A percentile compares a stretch with the other conserved stretches of the same genome.
Evolutionary conservation across 1,140 invertebrate genomes (phyloP).

Genomic region (Paraescarpia echinospica): DNA sequence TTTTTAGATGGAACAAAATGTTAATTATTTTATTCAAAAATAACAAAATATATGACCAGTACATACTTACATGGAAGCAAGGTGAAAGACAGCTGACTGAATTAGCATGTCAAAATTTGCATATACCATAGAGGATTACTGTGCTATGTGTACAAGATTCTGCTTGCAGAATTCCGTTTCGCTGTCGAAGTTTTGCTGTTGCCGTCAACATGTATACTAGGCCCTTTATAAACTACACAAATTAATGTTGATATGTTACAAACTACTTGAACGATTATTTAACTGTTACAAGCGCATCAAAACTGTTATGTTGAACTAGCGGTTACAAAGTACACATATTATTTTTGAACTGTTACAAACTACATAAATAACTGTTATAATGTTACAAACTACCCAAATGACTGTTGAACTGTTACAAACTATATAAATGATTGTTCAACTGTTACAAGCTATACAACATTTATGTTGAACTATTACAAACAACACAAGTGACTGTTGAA

Average conservation of each 20-base stretch:
- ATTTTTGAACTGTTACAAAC: background rate
- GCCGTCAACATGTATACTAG: no score
- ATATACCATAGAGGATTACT: no score
- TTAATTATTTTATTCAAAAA: no score
- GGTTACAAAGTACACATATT: background rate
- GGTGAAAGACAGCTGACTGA: no score
- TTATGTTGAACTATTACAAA: background rate
- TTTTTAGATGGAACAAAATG: no score
- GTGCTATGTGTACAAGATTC: no score
- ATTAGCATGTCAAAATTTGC: no score
- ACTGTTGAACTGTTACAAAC: background rate
- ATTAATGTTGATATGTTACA: background rate
- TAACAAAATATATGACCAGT: no score
- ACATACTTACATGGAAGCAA: no score
- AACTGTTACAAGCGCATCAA: background rate
- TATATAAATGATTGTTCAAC: background rate
- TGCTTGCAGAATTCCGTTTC: no score
- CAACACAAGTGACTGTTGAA: background rate
- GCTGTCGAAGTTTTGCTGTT: no score
- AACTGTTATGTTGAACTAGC: background rate
- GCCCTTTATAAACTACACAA: background rate
- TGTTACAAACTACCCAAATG: background rate
- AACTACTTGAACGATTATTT: background rate
- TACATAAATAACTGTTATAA: background rate
- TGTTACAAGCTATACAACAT: background rate